phyloP scores from a whole-genome alignment of 1,140 invertebrate genomes.

The Caenorhabditis remanei region DNA sequence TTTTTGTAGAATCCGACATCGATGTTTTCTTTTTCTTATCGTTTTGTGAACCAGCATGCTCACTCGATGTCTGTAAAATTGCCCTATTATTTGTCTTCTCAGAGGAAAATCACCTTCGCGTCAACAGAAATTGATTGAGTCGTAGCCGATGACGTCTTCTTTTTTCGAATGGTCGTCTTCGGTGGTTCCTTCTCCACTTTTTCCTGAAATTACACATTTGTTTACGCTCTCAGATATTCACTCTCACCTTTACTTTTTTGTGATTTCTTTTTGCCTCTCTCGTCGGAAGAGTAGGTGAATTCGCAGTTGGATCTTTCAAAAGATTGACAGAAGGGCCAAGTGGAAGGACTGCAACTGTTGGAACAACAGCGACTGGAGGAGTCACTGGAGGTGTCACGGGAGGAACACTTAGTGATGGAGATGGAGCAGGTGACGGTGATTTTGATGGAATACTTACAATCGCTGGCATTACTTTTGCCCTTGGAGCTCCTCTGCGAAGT shows the following conservation, averaged over 20 bases:
- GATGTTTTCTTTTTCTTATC: slow-evolving; percentile 12
- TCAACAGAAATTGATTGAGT: neutral
- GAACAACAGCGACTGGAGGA: neutral
- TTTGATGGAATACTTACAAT: neutral
- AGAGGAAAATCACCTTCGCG: neutral
- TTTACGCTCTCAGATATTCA: neutral
- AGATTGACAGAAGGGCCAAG: neutral
- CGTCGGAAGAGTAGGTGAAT: neutral
- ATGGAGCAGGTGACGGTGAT: neutral
- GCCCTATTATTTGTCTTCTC: too few relatives aligned
- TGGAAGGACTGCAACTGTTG: neutral
- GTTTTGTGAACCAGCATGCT: neutral
- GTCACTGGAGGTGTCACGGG: neutral
- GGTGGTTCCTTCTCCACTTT: neutral
- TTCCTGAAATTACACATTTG: neutral
- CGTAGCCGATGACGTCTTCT: neutral
- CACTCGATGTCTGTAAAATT: neutral
- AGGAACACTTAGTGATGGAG: neutral
- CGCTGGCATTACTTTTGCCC: neutral
- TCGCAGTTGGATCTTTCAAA: slow-evolving; percentile 30
- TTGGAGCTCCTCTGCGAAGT: neutral
- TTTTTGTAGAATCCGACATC: neutral
- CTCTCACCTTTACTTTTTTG: neutral
- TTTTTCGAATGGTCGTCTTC: slow-evolving; percentile 2
- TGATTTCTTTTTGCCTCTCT: neutral